Evolutionary conservation across 2,888 invertebrate species (phyloP), one percentile per base, ranked within the genome.

Genomic region (Atethmia centrago): DNA sequence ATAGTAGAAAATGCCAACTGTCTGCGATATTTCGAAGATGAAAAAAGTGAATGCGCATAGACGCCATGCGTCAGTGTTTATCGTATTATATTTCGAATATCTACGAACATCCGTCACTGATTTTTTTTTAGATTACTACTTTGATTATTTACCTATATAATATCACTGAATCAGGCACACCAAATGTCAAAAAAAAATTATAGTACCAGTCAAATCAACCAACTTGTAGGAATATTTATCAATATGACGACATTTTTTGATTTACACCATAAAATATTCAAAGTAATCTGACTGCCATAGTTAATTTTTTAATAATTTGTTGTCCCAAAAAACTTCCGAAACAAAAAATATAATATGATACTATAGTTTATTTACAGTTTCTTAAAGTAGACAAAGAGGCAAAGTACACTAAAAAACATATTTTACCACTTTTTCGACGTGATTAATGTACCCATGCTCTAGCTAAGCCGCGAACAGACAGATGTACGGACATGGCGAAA

Each of bases 21-120:
- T 49, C 66, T 77, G 58, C n/a, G 56, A 77, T 55, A 82, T 77
- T 40, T 55, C 12, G 5, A 62, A 66, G 61, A 81, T 49, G 65
- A 67, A 51, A 61, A 55, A 76, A 51, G 14, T 28, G 45, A 79
- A 76, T 56, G 51, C 36, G 36, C 51, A 61, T 21, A 69, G 45
- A 58, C 31, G 8, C 45, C 36, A 59, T 53, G 3, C 51, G 47
- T 59, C 73, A 72, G 40, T 66, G 56, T 47, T 66, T 74, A 58
- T 56, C 62, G 25, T 63, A 31, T 62, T 62, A 56, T 31, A 21
- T 51, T 53, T 70, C 10, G 71, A 51, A 59, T 53, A 64, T 53
- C 58, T 56, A 59, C 16, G 53, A n/a, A 19, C n/a, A 9, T 47
- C 47, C 58, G 59, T 73, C 73, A 73, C 28, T 40, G 4, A 28